These are phyloP conservation scores for Sebastes kiyomatsui DNA, from an alignment of 2,797 vertebrate species.

Conservation along the genomic window DNA sequence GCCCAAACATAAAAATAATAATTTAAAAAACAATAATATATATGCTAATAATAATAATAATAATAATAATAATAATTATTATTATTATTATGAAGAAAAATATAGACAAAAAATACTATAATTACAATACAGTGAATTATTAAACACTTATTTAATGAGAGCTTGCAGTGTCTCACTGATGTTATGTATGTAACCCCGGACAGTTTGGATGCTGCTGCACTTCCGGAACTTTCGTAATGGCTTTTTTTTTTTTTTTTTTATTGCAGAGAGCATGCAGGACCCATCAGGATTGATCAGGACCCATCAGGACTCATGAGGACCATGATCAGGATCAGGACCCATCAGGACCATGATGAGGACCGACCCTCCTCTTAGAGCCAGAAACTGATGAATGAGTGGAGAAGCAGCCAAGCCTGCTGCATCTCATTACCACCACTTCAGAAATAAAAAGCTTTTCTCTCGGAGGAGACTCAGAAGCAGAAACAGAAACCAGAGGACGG, in stretches of 20 bases:
- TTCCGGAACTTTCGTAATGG: slow-evolving; percentile 77
- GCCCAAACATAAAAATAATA: too few species aligned
- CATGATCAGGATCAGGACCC: too few species aligned
- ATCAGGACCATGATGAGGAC: background rate
- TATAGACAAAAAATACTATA: background rate
- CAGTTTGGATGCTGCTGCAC: slow-evolving; percentile 52
- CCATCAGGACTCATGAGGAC: too few species aligned
- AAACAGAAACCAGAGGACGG: slow-evolving; percentile 8
- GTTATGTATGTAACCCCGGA: slow-evolving; percentile 1
- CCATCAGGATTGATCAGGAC: background rate
- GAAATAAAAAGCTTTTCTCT: slow-evolving; percentile 9
- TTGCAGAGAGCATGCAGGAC: slow-evolving; percentile 45
- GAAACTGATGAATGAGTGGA: slow-evolving; percentile 57
- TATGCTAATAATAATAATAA: too few species aligned
- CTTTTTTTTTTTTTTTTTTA: background rate
- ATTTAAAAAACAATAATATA: too few species aligned
- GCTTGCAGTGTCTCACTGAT: background rate
- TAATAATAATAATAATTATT: too few species aligned
- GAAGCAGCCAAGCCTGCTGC: slow-evolving; percentile 34
- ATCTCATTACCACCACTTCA: slow-evolving; percentile 7
- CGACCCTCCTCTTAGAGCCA: slow-evolving; percentile 38
- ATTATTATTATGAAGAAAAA: too few species aligned
- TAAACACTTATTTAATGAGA: background rate
- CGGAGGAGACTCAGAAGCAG: slow-evolving; percentile 19
- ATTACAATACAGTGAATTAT: background rate